phyloP scores from a whole-genome alignment of 1,140 invertebrate genomes.

The Drosophila funebris region DNA sequence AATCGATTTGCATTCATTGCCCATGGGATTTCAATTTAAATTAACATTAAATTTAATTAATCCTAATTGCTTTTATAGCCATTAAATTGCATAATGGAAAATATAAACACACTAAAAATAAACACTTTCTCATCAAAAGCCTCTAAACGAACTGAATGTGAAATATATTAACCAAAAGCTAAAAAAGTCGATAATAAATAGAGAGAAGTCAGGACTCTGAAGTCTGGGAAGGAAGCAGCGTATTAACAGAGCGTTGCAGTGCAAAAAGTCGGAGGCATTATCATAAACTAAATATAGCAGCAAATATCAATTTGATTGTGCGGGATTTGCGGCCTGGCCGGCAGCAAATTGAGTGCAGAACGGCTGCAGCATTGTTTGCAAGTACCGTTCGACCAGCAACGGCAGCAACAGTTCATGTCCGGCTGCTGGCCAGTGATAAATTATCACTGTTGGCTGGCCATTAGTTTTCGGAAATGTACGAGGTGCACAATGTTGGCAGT shows the following conservation, averaged over 20 bases:
- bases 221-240: constrained; percentile 56
- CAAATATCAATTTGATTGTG: constrained; percentile 81
- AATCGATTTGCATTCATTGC: constrained; percentile 15
- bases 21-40: constrained; percentile 20
- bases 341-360: constrained; percentile 70
- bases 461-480: constrained; percentile 79
- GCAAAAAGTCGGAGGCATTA: constrained; percentile 67
- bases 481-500: constrained; percentile 60
- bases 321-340: constrained; percentile 36
- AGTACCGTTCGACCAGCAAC: constrained; percentile 62
- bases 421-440: constrained; percentile 79
- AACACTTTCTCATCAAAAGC: constrained; percentile 55
- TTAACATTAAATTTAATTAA: constrained; percentile 63
- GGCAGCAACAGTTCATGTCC: constrained; percentile 59
- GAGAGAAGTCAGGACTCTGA: neutral
- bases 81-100: constrained; percentile 29
- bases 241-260: constrained; percentile 19
- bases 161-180: constrained; percentile 22
- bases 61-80: constrained; percentile 68
- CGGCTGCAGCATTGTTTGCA: constrained; percentile 58
- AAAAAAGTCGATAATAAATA: constrained; percentile 64
- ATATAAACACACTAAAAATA: constrained; percentile 27
- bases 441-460: constrained; percentile 76
- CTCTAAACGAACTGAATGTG: constrained; percentile 11
- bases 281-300: constrained; percentile 82